Conservation (phyloP, 2,888 invertebrate species). For the Eumerus sabulonum region DNA sequence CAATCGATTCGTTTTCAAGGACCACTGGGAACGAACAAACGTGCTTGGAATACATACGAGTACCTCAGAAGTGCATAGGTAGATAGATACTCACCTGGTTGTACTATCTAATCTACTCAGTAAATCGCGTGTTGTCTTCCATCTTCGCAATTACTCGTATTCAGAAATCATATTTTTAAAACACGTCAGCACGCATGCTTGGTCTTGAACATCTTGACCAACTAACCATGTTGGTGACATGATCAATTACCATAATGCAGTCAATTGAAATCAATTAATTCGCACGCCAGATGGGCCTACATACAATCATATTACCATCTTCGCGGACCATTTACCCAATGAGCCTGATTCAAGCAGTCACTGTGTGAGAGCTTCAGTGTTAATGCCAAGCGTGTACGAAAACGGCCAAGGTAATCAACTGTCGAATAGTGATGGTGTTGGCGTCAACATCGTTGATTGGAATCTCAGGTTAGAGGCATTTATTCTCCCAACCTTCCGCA, state of each 20-base stretch:
- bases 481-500: not conserved
- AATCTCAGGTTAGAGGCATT: not conserved
- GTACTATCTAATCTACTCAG: not conserved
- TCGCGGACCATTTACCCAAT: too few species aligned
- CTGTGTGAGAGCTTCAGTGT: constrained; percentile 8
- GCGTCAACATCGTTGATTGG: not conserved
- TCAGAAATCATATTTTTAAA: constrained; percentile 19
- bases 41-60: too few species aligned
- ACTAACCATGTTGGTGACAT: constrained; percentile 15
- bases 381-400: constrained; percentile 29
- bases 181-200: constrained; percentile 16
- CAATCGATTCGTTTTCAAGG: too few species aligned
- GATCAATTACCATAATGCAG: constrained; percentile 16
- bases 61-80: too few species aligned
- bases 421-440: constrained; percentile 1
- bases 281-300: not conserved
- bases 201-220: constrained; percentile 36
- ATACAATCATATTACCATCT: too few species aligned
- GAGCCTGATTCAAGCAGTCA: too few species aligned
- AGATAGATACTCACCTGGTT: not conserved
- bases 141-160: constrained; percentile 17
- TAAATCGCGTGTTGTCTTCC: constrained; percentile 44
- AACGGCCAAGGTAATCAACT: constrained; percentile 10
- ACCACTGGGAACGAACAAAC: not conserved
- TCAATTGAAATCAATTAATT: constrained; percentile 17